These are phyloP conservation scores for Sesamia inferens DNA, from an alignment of 2,888 invertebrate genomes.

Conservation along the genomic window DNA sequence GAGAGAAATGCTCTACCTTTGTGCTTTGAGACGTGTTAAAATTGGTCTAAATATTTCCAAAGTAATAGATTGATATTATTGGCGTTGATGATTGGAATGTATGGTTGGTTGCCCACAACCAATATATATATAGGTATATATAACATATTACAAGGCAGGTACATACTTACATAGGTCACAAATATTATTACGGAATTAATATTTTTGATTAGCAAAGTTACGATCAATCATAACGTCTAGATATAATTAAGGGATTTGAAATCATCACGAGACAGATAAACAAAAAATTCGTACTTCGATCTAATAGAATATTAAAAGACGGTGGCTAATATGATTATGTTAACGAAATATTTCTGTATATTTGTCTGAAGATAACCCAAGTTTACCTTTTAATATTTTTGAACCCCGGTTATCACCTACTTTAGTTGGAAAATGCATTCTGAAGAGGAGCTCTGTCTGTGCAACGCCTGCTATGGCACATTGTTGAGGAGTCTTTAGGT, in stretches of 20 bases:
- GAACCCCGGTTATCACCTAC: no score
- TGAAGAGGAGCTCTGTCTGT: no score
- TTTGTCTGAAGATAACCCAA: neutral
- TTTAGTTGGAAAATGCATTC: no score
- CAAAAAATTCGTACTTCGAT: neutral
- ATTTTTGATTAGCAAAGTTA: neutral
- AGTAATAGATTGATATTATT: neutral
- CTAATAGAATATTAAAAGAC: conserved; percentile 6
- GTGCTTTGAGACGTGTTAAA: neutral
- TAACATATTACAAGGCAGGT: neutral
- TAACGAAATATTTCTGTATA: neutral
- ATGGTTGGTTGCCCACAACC: neutral
- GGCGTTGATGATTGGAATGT: neutral
- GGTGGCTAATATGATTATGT: neutral
- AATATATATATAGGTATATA: no score
- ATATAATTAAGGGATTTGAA: conserved; percentile 9
- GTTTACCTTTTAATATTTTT: no score
- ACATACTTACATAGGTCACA: no score
- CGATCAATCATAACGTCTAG: conserved; percentile 3
- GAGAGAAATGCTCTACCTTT: neutral
- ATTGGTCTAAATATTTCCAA: neutral
- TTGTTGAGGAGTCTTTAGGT: no score
- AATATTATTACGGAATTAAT: no score
- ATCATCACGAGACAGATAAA: neutral
- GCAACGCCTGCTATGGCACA: no score